Evolutionary conservation across 2,797 vertebrate species (phyloP).

Genomic region (Pelobates cultripes): DNA sequence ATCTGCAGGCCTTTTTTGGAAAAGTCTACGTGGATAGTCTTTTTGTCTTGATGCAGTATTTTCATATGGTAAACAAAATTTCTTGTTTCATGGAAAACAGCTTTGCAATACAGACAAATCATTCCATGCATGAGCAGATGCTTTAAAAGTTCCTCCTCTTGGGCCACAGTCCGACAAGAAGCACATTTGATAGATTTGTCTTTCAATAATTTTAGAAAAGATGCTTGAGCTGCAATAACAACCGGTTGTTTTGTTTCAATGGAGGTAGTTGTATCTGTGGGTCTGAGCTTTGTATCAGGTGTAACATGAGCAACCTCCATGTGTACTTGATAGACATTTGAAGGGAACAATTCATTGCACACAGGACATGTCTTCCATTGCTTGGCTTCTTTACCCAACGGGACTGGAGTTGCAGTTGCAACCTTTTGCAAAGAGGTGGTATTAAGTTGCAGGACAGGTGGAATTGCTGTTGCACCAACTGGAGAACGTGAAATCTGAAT

Average conservation of each 20-base stretch:
- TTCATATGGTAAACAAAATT: conserved; percentile 86
- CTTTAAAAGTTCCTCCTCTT: conserved; percentile 86
- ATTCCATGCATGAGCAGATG: conserved; percentile 90
- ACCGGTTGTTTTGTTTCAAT: conserved; percentile 67
- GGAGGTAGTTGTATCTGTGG: not conserved
- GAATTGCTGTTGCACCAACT: conserved; percentile 60
- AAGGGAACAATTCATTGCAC: conserved; percentile 94
- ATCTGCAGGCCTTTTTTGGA: conserved; percentile 86
- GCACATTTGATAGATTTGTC: conserved; percentile 89
- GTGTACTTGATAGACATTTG: conserved; percentile 91
- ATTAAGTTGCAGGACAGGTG: conserved; percentile 42
- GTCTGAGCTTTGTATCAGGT: conserved; percentile 35
- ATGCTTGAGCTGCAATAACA: conserved; percentile 85
- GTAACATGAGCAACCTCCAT: conserved; percentile 87
- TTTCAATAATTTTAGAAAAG: conserved; percentile 89
- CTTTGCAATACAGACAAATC: conserved; percentile 89
- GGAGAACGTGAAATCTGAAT: conserved; percentile 70
- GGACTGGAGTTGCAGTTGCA: conserved; percentile 50
- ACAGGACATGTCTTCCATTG: conserved; percentile 96
- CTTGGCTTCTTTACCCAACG: conserved; percentile 78
- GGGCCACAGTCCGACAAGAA: conserved; percentile 84
- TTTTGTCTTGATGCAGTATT: conserved; percentile 79
- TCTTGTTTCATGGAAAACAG: conserved; percentile 88
- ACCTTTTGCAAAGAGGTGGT: conserved; percentile 57
- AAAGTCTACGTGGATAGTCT: conserved; percentile 84